Conservation (phyloP, 2,797 vertebrate genomes). For the Dromococcyx pavoninus region DNA sequence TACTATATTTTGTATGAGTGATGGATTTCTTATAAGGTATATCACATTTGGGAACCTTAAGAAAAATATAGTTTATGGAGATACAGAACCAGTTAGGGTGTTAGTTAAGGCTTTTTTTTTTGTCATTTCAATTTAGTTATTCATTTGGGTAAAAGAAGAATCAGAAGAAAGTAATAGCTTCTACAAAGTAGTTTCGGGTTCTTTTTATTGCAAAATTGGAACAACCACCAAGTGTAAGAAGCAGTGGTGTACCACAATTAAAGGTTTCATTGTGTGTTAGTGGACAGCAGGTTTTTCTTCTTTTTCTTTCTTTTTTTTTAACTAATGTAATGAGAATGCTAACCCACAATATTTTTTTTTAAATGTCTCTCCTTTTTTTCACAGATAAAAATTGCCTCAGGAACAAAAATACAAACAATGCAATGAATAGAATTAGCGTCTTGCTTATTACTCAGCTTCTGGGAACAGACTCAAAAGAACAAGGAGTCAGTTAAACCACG, state of each 20-base stretch:
- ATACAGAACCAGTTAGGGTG: not conserved
- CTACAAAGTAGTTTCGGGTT: not conserved
- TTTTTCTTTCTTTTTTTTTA: too few relatives aligned
- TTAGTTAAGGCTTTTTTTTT: not conserved
- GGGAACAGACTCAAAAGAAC: not conserved
- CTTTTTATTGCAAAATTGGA: accelerated
- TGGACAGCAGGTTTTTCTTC: not conserved
- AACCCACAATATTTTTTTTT: not conserved
- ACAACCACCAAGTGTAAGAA: not conserved
- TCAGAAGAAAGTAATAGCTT: not conserved
- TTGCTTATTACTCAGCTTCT: not conserved
- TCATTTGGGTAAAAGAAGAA: not conserved
- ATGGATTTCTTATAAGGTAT: not conserved
- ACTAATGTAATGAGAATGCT: not conserved
- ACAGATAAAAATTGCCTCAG: not conserved
- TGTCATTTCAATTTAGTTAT: not conserved
- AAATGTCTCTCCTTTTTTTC: not conserved
- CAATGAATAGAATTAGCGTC: not conserved
- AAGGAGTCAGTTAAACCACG: not conserved
- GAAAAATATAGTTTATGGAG: not conserved
- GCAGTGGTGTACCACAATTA: not conserved
- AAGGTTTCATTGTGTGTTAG: not conserved
- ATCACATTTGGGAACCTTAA: not conserved
- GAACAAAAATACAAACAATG: not conserved
- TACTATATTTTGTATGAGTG: not conserved